phyloP scores from a whole-genome alignment of 2,797 vertebrate genomes.

The Cyclopterus lumpus region DNA sequence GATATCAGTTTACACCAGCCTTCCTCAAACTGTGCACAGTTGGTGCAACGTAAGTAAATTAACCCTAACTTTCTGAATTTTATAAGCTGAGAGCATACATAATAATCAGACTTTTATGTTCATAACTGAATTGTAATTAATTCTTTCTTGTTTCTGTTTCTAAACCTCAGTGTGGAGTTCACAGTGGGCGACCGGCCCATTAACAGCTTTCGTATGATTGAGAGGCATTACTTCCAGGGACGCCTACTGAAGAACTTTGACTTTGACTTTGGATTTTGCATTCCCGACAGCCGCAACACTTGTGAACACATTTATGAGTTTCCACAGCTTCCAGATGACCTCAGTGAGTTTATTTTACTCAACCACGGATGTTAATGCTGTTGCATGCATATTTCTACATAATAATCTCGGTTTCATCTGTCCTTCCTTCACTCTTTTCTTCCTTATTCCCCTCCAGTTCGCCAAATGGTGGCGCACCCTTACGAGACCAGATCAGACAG shows the following conservation, averaged over 20 bases:
- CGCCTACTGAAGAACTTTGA: slow-evolving; percentile 98
- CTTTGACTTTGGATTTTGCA: slow-evolving; percentile 99
- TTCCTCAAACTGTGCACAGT: slow-evolving; percentile 95
- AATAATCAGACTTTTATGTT: background rate
- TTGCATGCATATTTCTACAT: background rate
- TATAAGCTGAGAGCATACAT: background rate
- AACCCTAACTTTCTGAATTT: background rate
- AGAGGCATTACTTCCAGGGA: slow-evolving; percentile 97
- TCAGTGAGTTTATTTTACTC: slow-evolving; percentile 87
- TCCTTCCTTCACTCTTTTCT: background rate
- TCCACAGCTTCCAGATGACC: slow-evolving; percentile 95
- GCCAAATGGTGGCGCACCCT: slow-evolving; percentile 94
- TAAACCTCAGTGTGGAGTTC: slow-evolving; percentile 92
- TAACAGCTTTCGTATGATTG: slow-evolving; percentile 97
- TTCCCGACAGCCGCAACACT: slow-evolving; percentile 97
- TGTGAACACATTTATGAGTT: slow-evolving; percentile 99
- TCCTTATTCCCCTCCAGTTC: slow-evolving; percentile 82
- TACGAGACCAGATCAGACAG: slow-evolving; percentile 99
- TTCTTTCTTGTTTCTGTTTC: slow-evolving; percentile 26
- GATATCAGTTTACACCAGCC: slow-evolving; percentile 98
- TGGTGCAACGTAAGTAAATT: slow-evolving; percentile 91
- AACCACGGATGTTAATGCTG: background rate
- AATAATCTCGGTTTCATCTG: background rate
- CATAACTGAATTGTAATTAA: background rate
- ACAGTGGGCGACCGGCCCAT: slow-evolving; percentile 96